phyloP scores from a whole-genome alignment of 2,113 vertebrate genomes.

The Arothron firmamentum region DNA sequence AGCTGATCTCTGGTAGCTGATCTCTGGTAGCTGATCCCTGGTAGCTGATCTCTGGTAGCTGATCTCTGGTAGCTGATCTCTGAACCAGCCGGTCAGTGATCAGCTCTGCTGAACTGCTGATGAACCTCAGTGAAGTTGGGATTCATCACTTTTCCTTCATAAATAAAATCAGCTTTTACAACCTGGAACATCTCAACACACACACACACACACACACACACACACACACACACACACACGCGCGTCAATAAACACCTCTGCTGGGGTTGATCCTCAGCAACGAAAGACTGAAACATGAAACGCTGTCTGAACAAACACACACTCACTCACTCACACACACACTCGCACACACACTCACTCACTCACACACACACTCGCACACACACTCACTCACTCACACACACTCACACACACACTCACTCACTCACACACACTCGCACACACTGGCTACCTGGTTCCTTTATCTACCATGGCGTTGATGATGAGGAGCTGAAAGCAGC shows the following conservation, averaged over 20 bases:
- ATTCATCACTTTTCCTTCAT: no score
- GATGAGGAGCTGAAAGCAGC: conserved; percentile 30
- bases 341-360: conserved; percentile 8
- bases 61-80: no score
- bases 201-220: no score
- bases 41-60: no score
- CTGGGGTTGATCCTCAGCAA: neutral
- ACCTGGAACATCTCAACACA: no score
- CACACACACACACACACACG: no score
- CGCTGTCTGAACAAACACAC: neutral
- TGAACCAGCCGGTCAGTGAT: no score
- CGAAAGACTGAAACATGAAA: neutral
- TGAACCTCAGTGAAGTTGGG: no score
- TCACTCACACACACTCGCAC: neutral
- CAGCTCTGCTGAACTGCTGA: no score
- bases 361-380: conserved; percentile 1
- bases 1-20: no score
- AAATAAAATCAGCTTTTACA: no score
- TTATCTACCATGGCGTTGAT: conserved; percentile 64
- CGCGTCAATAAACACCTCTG: neutral
- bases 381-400: neutral
- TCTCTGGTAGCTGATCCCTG: no score
- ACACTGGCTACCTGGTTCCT: conserved; percentile 59
- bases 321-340: neutral
- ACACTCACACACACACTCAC: conserved; percentile 10